A percentile compares a stretch with the other conserved stretches of the same genome.
These are phyloP conservation scores for Heliothis peltigera DNA, from an alignment of 2,888 invertebrate species.

Conservation along the genomic window DNA sequence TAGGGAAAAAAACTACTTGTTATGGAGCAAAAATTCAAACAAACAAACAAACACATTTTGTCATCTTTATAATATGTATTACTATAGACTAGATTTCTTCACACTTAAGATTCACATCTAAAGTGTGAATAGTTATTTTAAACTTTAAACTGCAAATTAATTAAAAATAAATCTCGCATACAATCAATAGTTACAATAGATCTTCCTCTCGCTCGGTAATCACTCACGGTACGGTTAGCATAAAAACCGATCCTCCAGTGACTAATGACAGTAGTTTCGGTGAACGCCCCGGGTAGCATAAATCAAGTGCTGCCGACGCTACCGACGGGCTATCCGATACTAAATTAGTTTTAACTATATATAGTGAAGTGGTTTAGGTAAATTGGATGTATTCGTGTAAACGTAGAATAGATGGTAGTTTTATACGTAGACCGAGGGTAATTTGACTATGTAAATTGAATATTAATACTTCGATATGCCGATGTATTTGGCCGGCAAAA, in stretches of 20 bases:
- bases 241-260: conserved; percentile 71
- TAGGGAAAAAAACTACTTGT: too few species aligned
- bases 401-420: conserved; percentile 10
- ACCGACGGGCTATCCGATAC: conserved; percentile 55
- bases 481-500: too few species aligned
- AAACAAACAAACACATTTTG: too few species aligned
- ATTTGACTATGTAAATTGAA: background rate
- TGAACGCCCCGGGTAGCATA: conserved; percentile 65
- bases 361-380: conserved; percentile 36
- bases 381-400: conserved; percentile 15
- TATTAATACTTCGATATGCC: too few species aligned
- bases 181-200: conserved; percentile 48
- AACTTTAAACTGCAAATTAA: background rate
- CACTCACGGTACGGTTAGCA: conserved; percentile 72
- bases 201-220: conserved; percentile 57
- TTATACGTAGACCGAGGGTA: background rate
- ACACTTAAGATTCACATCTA: too few species aligned
- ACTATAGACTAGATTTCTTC: too few species aligned
- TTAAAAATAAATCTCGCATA: background rate
- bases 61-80: too few species aligned
- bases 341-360: conserved; percentile 57
- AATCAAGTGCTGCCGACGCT: conserved; percentile 65
- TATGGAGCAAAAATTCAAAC: too few species aligned
- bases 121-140: too few species aligned
- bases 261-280: conserved; percentile 73